Conservation (phyloP, 2,888 invertebrate species). For the Magallana nippona region DNA sequence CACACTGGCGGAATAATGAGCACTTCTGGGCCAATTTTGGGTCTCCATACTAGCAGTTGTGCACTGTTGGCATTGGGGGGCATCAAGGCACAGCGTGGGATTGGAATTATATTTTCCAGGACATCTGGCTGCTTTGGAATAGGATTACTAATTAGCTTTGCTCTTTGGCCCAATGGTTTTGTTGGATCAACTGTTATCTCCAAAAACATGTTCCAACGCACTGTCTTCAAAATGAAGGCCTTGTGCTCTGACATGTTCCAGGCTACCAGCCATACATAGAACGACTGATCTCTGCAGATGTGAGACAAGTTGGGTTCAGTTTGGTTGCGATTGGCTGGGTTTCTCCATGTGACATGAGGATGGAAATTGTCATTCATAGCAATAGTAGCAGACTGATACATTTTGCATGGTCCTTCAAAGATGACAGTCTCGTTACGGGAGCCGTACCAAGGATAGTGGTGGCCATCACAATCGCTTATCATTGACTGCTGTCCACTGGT, state of each 20-base stretch:
- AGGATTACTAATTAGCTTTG: slow-evolving; percentile 70
- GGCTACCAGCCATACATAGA: slow-evolving; percentile 79
- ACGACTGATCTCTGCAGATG: slow-evolving; percentile 78
- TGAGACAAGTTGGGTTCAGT: slow-evolving; percentile 76
- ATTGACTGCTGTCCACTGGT: slow-evolving; percentile 76
- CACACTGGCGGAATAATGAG: slow-evolving; percentile 78
- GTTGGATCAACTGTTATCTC: slow-evolving; percentile 77
- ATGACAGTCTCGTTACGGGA: slow-evolving; percentile 77
- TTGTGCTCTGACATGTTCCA: slow-evolving; percentile 76
- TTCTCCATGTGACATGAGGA: slow-evolving; percentile 79
- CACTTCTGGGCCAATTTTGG: slow-evolving; percentile 69
- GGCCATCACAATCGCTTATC: slow-evolving; percentile 80
- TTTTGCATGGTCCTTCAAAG: slow-evolving; percentile 75
- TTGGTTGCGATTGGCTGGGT: slow-evolving; percentile 76
- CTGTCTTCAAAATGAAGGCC: slow-evolving; percentile 76
- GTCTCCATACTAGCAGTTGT: slow-evolving; percentile 79
- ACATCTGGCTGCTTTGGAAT: slow-evolving; percentile 72
- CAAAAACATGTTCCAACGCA: slow-evolving; percentile 77
- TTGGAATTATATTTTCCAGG: slow-evolving; percentile 71
- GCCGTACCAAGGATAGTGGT: slow-evolving; percentile 80
- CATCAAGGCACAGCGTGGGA: slow-evolving; percentile 75
- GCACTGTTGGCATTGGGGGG: slow-evolving; percentile 79
- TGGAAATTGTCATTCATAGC: slow-evolving; percentile 80
- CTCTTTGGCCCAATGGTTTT: slow-evolving; percentile 75
- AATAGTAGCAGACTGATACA: slow-evolving; percentile 73